Conservation (phyloP, 1,140 invertebrate genomes). For the Dreissena rostriformis region DNA sequence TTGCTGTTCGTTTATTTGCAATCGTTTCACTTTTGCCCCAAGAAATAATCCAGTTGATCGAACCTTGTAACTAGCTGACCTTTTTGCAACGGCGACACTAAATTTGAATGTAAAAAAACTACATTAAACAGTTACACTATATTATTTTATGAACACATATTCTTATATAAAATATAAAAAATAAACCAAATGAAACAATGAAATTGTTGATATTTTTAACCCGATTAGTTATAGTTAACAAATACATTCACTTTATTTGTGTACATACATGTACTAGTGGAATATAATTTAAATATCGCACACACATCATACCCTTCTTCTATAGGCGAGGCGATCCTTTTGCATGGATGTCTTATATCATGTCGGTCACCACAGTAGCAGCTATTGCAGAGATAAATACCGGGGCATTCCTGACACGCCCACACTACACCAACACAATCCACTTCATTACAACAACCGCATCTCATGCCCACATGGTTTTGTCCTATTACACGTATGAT, state of each 20-base stretch:
- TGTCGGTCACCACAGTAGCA: slow-evolving; percentile 69
- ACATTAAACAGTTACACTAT: background rate
- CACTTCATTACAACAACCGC: slow-evolving; percentile 61
- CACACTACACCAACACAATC: slow-evolving; percentile 66
- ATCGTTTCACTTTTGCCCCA: slow-evolving; percentile 87
- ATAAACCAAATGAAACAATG: background rate
- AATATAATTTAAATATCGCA: too few species aligned
- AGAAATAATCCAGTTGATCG: slow-evolving; percentile 90
- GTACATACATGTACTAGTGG: background rate
- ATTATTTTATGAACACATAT: too few species aligned
- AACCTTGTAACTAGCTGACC: slow-evolving; percentile 56
- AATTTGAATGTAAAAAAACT: too few species aligned
- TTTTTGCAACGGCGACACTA: slow-evolving; percentile 51
- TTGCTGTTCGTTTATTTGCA: too few species aligned
- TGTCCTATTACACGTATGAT: slow-evolving; percentile 53
- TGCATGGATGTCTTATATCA: slow-evolving; percentile 63
- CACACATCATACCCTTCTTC: slow-evolving; percentile 46
- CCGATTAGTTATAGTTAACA: background rate
- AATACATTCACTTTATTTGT: background rate
- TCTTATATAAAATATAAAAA: background rate
- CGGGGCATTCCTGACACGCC: slow-evolving; percentile 67
- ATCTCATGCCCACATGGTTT: slow-evolving; percentile 58
- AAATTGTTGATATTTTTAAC: too few species aligned
- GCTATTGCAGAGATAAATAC: slow-evolving; percentile 64
- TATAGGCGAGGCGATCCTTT: slow-evolving; percentile 53